phyloP scores from a whole-genome alignment of 2,113 vertebrate species.

The Canis aureus region DNA sequence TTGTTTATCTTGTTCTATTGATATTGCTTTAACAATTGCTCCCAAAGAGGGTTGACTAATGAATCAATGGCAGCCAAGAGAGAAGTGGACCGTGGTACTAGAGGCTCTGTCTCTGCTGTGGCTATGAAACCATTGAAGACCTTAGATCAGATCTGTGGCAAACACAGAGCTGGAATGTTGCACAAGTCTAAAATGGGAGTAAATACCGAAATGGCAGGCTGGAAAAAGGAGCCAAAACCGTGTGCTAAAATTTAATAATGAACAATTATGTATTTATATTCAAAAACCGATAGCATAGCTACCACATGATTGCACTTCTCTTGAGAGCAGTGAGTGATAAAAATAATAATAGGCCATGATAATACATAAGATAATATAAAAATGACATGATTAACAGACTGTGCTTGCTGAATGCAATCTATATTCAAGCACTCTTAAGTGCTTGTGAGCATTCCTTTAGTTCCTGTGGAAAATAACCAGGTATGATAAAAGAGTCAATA shows the following conservation, averaged over 20 bases:
- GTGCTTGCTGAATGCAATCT: neutral
- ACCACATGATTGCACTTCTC: neutral
- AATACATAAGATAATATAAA: neutral
- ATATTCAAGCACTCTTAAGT: neutral
- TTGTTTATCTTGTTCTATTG: neutral
- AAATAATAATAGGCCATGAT: neutral
- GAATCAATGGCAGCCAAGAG: neutral
- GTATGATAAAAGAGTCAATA: neutral
- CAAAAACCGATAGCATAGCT: neutral
- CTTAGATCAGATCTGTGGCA: neutral
- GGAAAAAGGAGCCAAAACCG: neutral
- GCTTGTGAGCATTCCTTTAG: neutral
- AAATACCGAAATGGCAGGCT: neutral
- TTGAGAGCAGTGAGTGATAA: slow-evolving; percentile 15
- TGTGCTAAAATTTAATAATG: neutral
- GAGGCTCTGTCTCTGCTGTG: neutral
- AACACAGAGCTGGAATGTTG: neutral
- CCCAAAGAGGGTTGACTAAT: neutral
- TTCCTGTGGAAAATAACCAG: neutral
- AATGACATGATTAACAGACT: neutral
- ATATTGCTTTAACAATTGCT: neutral
- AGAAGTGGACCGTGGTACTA: neutral
- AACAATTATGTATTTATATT: neutral
- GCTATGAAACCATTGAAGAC: neutral
- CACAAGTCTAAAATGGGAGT: neutral